Evolutionary conservation across 2,113 vertebrate species (phyloP).

Genomic region (sheep (Ovis aries)): DNA sequence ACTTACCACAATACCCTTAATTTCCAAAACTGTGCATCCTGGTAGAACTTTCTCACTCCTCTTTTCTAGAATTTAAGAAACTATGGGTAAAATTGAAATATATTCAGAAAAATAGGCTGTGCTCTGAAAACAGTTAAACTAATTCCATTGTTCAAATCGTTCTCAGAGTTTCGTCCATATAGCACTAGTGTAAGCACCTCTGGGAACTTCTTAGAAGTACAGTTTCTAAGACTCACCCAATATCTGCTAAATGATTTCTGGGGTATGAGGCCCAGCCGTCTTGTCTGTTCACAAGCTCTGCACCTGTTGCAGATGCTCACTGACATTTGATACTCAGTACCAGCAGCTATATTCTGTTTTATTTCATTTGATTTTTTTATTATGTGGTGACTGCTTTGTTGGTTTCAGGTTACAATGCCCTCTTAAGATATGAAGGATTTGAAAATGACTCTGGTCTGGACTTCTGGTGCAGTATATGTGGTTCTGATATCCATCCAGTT

Average conservation of each 20-base stretch:
- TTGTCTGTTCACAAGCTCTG: not conserved
- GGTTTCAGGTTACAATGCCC: conserved; percentile 92
- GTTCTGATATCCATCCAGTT: conserved; percentile 95
- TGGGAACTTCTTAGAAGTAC: not conserved
- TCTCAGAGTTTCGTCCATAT: not conserved
- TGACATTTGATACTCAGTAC: not conserved
- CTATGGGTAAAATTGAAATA: not conserved
- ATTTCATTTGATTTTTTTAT: not conserved
- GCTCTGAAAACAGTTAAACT: not conserved
- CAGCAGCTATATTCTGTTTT: not conserved
- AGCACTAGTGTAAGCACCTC: not conserved
- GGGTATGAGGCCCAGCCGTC: fast-evolving
- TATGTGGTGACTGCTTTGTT: not conserved
- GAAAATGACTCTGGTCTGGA: conserved; percentile 94
- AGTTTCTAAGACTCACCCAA: not conserved
- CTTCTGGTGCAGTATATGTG: conserved; percentile 96
- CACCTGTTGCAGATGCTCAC: not conserved
- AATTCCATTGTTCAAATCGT: not conserved
- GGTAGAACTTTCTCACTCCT: not conserved
- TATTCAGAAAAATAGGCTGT: not conserved
- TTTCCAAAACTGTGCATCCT: not conserved
- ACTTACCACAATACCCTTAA: not conserved
- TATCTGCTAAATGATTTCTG: not conserved
- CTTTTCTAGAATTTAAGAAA: not conserved
- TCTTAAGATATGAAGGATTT: conserved; percentile 97